Evolutionary conservation across 2,888 invertebrate species (phyloP).

Genomic region (Eristalinus sepulchralis): DNA sequence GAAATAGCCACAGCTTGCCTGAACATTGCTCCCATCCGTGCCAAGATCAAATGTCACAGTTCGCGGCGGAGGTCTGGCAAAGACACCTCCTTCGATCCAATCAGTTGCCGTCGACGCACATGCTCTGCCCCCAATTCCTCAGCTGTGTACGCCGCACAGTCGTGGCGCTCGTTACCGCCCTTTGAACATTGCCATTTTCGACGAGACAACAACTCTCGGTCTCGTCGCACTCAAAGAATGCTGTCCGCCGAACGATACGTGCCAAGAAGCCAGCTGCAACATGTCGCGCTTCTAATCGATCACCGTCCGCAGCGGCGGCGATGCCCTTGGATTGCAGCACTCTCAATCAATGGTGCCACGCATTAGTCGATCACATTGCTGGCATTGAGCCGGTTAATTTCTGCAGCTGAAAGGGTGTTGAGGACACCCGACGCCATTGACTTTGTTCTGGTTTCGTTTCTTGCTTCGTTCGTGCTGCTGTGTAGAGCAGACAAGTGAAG

Average conservation of each 20-base stretch:
- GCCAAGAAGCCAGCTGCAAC: slow-evolving; percentile 46
- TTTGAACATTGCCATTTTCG: slow-evolving; percentile 25
- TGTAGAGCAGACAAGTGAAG: not conserved
- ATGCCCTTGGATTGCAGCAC: slow-evolving; percentile 49
- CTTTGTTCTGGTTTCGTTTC: slow-evolving; percentile 29
- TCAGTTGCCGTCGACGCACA: slow-evolving; percentile 15
- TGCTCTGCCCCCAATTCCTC: slow-evolving; percentile 32
- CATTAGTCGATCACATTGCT: slow-evolving; percentile 49
- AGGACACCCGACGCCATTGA: slow-evolving; percentile 40
- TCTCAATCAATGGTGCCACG: slow-evolving; percentile 32
- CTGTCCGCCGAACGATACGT: slow-evolving; percentile 5
- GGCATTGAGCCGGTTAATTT: slow-evolving; percentile 21
- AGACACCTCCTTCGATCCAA: not conserved
- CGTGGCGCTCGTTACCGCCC: slow-evolving; percentile 18
- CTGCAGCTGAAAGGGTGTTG: not conserved
- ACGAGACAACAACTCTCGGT: slow-evolving; percentile 11
- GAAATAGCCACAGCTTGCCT: too few species aligned
- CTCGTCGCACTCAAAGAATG: slow-evolving; percentile 40
- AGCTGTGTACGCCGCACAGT: not conserved
- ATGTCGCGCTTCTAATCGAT: slow-evolving; percentile 12
- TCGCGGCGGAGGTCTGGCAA: not conserved
- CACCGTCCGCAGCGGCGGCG: slow-evolving; percentile 12
- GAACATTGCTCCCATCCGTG: slow-evolving; percentile 23
- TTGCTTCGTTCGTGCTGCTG: not conserved
- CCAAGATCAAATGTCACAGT: slow-evolving; percentile 5